Base-by-base conservation (phyloP, 1,140 invertebrate genomes). In the Ostrea edulis region DNA sequence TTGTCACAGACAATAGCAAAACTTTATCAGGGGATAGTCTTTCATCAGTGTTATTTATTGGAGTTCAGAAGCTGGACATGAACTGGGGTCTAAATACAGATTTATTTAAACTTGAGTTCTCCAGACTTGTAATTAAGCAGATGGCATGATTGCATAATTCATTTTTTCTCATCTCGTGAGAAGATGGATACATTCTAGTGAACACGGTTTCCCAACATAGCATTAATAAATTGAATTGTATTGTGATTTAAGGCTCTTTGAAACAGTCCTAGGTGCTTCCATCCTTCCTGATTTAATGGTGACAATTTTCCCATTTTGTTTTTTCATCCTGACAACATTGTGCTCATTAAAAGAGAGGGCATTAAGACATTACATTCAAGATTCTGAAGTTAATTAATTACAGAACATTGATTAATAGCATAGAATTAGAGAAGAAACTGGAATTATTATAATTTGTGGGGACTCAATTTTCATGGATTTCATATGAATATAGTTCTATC, bases 111-210 rank as follows among this genome's bases (percentile, higher is more conserved):
- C 9, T 77, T 77, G 25, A 14, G 29, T 25, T 7, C 68, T 77
- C 5, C 29, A 77, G 25, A 77, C 29, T 77, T 35, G 9, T 77
- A 29, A 77, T 77, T 35, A 77, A 77, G 25, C 68, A 77, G 68
- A 77, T 77, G 68, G 68, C 68, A 29, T 77, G 68, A 77, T 77
- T 77, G 12, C 68, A 77, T 77, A 77, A 77, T 77, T 77, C 68
- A 29, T 77, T 77, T 77, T 77, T 77, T 29, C 25, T 71, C 68
- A 4, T 11, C 9, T 12, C 35, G 11, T 25, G 22, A 29, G 25
- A 71, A 77, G 68, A 29, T 25, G 25, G 68, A 77, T 77, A 25
- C 68, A 77, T 77, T 77, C 35, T 35, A 9, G 68, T 35, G 68
- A 29, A 22, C 68, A 77, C 5, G 35, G 68, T 35, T 77, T 35